Evolutionary conservation across 2,113 vertebrate species (phyloP).

Genomic region (Ailuropoda melanoleuca): DNA sequence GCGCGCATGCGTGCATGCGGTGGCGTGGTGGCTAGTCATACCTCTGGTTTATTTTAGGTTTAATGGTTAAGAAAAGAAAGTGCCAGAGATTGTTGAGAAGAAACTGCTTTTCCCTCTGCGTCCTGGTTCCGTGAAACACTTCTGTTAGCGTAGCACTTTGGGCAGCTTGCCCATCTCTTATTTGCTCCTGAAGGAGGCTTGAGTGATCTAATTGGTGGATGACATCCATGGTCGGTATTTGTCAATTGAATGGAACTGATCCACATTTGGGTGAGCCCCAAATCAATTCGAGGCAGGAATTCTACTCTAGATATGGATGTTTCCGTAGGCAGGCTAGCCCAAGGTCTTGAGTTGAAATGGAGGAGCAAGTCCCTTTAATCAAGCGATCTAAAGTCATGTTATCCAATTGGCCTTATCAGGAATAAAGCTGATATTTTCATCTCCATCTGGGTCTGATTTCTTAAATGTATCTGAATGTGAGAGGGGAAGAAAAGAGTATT

Average conservation of each 20-base stretch:
- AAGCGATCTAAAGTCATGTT: not conserved
- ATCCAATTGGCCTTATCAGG: not conserved
- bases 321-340: not conserved
- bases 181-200: not conserved
- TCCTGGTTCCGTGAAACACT: not conserved
- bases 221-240: fast-evolving
- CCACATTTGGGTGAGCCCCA: not conserved
- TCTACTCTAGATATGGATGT: not conserved
- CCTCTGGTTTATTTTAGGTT: not conserved
- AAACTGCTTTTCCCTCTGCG: not conserved
- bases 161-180: not conserved
- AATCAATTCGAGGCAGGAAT: not conserved
- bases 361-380: not conserved
- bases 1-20: not conserved
- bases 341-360: not conserved
- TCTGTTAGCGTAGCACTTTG: not conserved
- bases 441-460: constrained; percentile 8
- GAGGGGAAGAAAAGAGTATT: not conserved
- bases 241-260: not conserved
- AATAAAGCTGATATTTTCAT: not conserved
- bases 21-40: not conserved
- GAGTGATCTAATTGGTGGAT: not conserved
- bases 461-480: not conserved
- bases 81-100: not conserved
- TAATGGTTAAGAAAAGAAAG: not conserved